A percentile compares a stretch with the other conserved stretches of the same genome.
Conservation (phyloP, 2,113 vertebrate genomes). For the Barnardius zonarius region DNA sequence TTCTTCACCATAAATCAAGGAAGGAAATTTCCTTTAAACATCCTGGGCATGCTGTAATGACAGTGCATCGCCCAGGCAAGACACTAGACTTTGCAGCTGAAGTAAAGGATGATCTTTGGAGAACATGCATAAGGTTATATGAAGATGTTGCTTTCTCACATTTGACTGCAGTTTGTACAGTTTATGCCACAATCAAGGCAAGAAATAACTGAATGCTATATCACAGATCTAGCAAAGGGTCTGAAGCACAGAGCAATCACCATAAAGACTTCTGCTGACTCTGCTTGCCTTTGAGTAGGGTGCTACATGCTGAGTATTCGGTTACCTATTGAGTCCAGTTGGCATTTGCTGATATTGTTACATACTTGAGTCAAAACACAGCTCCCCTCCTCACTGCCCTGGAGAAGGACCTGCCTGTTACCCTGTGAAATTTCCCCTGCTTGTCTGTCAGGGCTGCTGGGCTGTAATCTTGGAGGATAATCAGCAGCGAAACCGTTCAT, state of each 20-base stretch:
- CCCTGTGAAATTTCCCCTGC: constrained; percentile 40
- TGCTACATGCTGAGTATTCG: neutral
- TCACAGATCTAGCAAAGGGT: neutral
- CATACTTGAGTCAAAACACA: neutral
- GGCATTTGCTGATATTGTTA: neutral
- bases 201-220: neutral
- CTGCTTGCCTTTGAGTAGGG: neutral
- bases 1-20: constrained; percentile 43
- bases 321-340: neutral
- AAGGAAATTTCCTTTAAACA: constrained; percentile 23
- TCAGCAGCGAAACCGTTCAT: constrained; percentile 63
- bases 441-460: constrained; percentile 56
- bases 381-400: neutral
- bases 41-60: neutral
- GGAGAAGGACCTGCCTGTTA: constrained; percentile 2
- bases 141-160: neutral
- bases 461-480: constrained; percentile 61
- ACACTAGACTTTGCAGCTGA: neutral
- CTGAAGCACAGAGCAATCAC: neutral
- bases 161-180: neutral
- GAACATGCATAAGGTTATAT: neutral
- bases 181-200: neutral
- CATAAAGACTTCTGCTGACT: neutral
- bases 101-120: neutral
- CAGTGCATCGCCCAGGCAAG: neutral